A percentile compares a stretch with the other conserved stretches of the same genome.
phyloP scores from a whole-genome alignment of 2,113 vertebrate genomes.

The Murina feae region DNA sequence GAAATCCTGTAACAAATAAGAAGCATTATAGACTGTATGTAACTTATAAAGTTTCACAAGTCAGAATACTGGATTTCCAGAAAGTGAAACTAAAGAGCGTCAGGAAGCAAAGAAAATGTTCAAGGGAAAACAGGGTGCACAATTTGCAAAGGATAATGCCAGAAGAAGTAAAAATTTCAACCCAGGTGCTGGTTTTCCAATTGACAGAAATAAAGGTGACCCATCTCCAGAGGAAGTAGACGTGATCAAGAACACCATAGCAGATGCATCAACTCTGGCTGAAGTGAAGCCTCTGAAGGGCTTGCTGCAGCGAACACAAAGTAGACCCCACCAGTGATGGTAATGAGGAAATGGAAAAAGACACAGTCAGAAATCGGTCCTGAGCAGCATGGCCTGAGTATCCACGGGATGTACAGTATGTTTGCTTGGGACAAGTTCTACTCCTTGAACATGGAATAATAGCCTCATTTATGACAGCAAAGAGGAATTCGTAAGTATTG shows the following conservation, averaged over 20 bases:
- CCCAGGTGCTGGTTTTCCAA: background rate
- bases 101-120: background rate
- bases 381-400: background rate
- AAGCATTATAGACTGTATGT: background rate
- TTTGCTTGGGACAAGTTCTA: background rate
- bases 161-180: background rate
- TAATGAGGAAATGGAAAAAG: background rate
- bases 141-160: background rate
- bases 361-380: background rate
- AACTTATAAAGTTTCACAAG: background rate
- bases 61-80: background rate
- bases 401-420: background rate
- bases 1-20: background rate
- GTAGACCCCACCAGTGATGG: background rate
- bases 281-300: background rate
- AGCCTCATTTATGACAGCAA: background rate
- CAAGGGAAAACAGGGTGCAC: background rate
- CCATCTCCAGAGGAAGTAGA: background rate
- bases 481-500: background rate
- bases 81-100: background rate
- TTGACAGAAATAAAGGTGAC: background rate
- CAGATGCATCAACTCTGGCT: background rate
- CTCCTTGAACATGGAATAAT: background rate
- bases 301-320: background rate
- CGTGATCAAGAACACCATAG: background rate